phyloP scores from a whole-genome alignment of 2,113 vertebrate genomes.

The Sinosuthora webbiana region DNA sequence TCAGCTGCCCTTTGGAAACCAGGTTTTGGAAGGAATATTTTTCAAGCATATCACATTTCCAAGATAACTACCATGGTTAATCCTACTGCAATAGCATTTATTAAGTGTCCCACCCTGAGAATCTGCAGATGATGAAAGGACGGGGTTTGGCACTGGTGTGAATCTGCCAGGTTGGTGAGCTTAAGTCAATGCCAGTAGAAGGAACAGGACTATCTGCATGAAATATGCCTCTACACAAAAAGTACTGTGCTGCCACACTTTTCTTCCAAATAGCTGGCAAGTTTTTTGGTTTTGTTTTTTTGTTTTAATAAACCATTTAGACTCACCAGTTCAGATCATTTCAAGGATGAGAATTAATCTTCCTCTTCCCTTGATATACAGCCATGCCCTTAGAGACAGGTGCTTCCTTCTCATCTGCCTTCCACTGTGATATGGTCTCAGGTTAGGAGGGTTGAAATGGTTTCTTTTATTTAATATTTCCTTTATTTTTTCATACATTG shows the following conservation, averaged over 20 bases:
- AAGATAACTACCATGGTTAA: background rate
- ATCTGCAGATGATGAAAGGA: background rate
- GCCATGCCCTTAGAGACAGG: background rate
- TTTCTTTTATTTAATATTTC: background rate
- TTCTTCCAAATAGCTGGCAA: background rate
- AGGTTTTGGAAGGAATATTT: background rate
- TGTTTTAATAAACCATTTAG: background rate
- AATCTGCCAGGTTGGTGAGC: background rate
- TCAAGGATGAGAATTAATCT: background rate
- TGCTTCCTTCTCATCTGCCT: background rate
- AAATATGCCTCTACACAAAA: background rate
- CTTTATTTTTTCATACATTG: background rate
- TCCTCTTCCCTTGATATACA: background rate
- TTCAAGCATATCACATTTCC: background rate
- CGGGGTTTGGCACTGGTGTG: background rate
- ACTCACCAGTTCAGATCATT: background rate
- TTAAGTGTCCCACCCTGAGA: background rate
- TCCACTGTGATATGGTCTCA: background rate
- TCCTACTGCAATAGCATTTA: background rate
- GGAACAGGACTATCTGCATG: background rate
- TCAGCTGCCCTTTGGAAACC: background rate
- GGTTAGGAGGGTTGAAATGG: rapidly evolving
- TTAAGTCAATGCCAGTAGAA: background rate
- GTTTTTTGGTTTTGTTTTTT: background rate
- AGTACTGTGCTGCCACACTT: background rate